A percentile compares a stretch with the other conserved stretches of the same genome.
Evolutionary conservation across 1,140 invertebrate genomes (phyloP).

Genomic region (Trinorchestia longiramus): DNA sequence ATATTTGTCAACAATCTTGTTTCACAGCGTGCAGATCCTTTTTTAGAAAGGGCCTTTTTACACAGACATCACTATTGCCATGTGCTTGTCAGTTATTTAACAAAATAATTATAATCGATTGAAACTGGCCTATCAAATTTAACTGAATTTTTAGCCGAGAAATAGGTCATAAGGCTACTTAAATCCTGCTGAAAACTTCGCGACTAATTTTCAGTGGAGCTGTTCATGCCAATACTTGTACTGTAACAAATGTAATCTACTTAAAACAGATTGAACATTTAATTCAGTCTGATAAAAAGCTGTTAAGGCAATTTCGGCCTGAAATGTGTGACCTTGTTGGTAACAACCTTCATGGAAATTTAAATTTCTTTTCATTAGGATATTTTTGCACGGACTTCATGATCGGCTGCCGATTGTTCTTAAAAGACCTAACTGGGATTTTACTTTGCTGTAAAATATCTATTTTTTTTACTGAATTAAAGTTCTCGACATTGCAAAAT

Average conservation of each 20-base stretch:
- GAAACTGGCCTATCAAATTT: no score
- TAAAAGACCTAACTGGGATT: background rate
- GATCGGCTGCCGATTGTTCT: background rate
- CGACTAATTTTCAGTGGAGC: background rate
- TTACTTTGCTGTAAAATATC: background rate
- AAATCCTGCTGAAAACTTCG: background rate
- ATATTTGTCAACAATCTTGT: no score
- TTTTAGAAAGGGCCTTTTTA: no score
- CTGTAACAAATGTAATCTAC: background rate
- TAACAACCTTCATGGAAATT: background rate
- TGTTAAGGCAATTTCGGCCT: background rate
- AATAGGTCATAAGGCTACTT: background rate
- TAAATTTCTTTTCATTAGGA: background rate
- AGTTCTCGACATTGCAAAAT: no score
- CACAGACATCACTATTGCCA: no score
- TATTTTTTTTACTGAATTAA: no score
- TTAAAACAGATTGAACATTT: background rate
- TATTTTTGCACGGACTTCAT: background rate
- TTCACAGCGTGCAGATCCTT: no score
- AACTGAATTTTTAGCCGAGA: no score
- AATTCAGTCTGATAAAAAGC: background rate
- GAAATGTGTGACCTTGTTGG: background rate
- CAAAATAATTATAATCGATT: no score
- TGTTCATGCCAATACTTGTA: background rate
- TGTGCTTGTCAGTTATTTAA: no score